Base-by-base conservation (phyloP, 2,797 vertebrate genomes). In the Girardinus metallicus region DNA sequence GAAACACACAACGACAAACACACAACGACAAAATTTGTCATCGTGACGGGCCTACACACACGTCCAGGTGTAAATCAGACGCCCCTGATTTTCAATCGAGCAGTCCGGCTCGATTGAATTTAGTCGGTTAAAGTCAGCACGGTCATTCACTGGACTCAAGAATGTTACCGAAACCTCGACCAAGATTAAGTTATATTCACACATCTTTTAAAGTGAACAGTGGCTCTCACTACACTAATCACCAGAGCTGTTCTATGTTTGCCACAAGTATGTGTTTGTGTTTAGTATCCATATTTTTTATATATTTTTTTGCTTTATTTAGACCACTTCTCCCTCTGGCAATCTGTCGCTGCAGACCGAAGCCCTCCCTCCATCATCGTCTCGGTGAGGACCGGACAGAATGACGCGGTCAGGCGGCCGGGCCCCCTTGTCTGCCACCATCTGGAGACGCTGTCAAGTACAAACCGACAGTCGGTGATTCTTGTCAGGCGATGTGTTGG, bases 401-500 rank as follows among this genome's bases (percentile, higher is more conserved):
- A 87, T 74, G 78, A 87, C 66, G 75, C 55, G 79, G 92, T 93
- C 92, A 87, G 87, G 66, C 84, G 88, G 85, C 80, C 85, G 5
- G 70, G 85, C 87, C 89, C 86, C 75, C 77, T 43, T 72, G 82
- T 87, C 89, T 75, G 26, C 83, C 66, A 86, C 94, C 95, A 95
- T 95, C 95, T 96, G 95, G 93, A 95, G 91, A 93, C 44, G 23
- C 83, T 86, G 90, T 90, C 88, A 87, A 77, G 86, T 53, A 47
- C 64, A 78, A 57, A 81, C 85, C 39, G 81, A 82, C 80, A 76
- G 51, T 73, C 79, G 76, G 80, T 79, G 86, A 90, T 87, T 78
- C 80, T 29, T 88, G 43, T 47, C 57, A 43, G 44, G 68, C 26
- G 44, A 29, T 21, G 60, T 26, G 60, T 82, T 72, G 83, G 83